phyloP scores from a whole-genome alignment of 92 coral and sea anemone genomes.

The Siderastrea siderea region DNA sequence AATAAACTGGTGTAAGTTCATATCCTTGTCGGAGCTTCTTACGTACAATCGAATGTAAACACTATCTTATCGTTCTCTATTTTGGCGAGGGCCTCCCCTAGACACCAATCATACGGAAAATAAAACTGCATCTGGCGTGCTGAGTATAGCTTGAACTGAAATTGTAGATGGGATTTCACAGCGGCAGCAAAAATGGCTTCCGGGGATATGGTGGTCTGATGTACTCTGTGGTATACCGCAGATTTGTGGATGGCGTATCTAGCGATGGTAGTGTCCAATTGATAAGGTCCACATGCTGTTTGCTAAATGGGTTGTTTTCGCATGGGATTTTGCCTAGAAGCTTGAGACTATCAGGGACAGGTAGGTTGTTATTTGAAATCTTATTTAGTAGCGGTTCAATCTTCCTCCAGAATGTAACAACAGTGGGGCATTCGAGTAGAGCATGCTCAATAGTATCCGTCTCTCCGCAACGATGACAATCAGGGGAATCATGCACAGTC shows the following conservation, averaged over 20 bases:
- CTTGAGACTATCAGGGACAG: background rate
- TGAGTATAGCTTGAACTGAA: background rate
- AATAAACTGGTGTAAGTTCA: too few species aligned
- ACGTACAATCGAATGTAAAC: background rate
- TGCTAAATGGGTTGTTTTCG: background rate
- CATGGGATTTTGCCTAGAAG: background rate
- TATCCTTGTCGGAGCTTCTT: background rate
- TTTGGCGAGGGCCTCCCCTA: background rate
- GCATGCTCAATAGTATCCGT: background rate
- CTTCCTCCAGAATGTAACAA: background rate
- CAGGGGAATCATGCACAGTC: background rate
- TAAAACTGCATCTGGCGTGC: background rate
- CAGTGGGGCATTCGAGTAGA: background rate
- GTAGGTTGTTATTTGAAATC: background rate
- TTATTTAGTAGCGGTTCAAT: background rate
- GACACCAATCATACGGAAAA: background rate
- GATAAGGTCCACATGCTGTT: background rate
- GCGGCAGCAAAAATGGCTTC: background rate
- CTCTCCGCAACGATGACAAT: background rate
- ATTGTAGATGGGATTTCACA: background rate
- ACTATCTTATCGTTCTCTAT: background rate
- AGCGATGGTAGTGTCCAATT: conserved; percentile 14
- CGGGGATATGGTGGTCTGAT: background rate
- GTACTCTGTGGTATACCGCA: background rate
- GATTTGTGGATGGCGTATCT: background rate